phyloP scores from a whole-genome alignment of 2,113 vertebrate species.

The Cyrtonyx montezumae region DNA sequence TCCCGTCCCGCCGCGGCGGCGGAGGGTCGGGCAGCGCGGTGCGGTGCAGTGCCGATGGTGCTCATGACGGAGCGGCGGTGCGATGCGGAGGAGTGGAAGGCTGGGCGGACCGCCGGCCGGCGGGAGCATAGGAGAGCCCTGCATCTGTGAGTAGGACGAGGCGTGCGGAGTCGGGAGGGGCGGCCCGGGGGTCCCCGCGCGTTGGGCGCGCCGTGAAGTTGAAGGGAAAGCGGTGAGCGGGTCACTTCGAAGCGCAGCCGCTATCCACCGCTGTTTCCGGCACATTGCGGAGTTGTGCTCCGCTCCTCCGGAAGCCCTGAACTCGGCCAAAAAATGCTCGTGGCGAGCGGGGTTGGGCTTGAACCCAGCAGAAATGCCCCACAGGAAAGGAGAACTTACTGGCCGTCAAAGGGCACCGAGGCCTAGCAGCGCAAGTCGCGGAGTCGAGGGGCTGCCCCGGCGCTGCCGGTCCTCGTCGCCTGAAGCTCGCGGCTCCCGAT shows the following conservation, averaged over 20 bases:
- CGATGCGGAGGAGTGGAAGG: conserved; percentile 68
- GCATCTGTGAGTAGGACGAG: conserved; percentile 24
- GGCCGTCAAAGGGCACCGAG: neutral
- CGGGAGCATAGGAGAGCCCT: conserved; percentile 48
- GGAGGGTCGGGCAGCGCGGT: neutral
- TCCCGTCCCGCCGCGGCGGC: neutral
- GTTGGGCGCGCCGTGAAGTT: neutral
- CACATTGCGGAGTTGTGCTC: neutral
- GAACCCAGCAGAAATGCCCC: neutral
- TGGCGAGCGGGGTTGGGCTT: neutral
- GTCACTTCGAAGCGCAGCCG: neutral
- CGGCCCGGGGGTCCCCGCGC: too few species aligned
- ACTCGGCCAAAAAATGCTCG: neutral
- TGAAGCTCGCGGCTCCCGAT: neutral
- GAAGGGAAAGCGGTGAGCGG: neutral
- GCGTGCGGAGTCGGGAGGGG: too few species aligned
- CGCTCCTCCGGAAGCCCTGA: neutral
- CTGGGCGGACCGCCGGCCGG: conserved; percentile 18
- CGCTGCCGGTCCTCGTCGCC: neutral
- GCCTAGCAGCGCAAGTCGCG: neutral
- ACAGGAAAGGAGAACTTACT: neutral
- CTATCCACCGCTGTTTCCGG: neutral
- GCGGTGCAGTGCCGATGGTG: conserved; percentile 1
- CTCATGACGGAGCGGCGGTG: conserved; percentile 68
- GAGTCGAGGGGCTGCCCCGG: neutral